Evolutionary conservation across 2,888 invertebrate species (phyloP).

Genomic region (Noctua fimbriata): DNA sequence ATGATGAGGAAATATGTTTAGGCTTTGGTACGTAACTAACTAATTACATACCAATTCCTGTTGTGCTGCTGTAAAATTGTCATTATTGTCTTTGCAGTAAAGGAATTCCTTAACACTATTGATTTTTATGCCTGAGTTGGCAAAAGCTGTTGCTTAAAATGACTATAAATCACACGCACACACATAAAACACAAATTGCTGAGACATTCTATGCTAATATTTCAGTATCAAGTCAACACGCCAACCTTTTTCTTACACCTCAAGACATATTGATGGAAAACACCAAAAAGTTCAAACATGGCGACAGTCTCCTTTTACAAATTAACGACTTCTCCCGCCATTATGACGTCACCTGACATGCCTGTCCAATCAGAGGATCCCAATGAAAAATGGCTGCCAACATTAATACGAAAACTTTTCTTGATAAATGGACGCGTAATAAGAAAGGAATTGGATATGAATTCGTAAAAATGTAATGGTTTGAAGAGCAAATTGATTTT

Average conservation of each 20-base stretch:
- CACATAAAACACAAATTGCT: constrained; percentile 44
- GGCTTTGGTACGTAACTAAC: not conserved
- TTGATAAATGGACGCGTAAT: constrained; percentile 76
- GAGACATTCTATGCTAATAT: constrained; percentile 56
- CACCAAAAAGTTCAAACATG: constrained; percentile 58
- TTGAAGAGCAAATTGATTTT: constrained; percentile 57
- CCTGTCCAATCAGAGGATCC: constrained; percentile 77
- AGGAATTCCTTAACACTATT: not conserved
- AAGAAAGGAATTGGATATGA: constrained; percentile 72
- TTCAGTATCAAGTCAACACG: constrained; percentile 46
- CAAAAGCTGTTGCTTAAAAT: constrained; percentile 9
- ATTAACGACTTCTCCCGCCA: constrained; percentile 72
- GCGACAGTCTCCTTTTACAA: constrained; percentile 62
- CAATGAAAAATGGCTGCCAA: constrained; percentile 80
- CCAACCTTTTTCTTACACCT: constrained; percentile 47
- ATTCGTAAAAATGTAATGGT: constrained; percentile 60
- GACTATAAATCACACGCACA: constrained; percentile 48
- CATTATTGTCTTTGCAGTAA: not conserved
- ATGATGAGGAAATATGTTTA: not conserved
- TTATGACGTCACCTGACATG: constrained; percentile 77
- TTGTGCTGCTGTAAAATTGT: not conserved
- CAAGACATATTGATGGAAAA: constrained; percentile 53
- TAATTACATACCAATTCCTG: not conserved
- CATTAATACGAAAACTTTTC: constrained; percentile 73
- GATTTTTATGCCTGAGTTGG: not conserved